Evolutionary conservation across 2,113 vertebrate species (phyloP).

Genomic region (Eulemur macaco): DNA sequence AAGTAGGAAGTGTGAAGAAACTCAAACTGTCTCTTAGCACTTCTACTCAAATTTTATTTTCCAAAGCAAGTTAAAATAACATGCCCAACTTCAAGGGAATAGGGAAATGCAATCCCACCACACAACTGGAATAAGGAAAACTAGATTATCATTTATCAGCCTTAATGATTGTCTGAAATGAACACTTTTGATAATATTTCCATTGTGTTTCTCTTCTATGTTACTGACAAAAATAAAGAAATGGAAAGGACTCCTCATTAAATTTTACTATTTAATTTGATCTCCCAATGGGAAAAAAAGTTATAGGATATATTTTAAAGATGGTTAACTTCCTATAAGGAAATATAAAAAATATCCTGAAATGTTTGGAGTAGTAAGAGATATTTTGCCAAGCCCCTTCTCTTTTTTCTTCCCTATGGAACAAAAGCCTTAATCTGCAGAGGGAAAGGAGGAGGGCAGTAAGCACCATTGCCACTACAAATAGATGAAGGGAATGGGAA

Average conservation of each 20-base stretch:
- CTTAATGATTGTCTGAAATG: not conserved
- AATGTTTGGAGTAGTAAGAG: not conserved
- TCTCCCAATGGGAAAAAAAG: not conserved
- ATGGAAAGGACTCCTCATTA: not conserved
- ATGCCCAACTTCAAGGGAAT: not conserved
- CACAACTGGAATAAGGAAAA: not conserved
- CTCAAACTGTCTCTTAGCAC: not conserved
- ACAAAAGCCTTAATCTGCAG: not conserved
- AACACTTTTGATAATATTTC: not conserved
- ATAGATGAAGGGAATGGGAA: not conserved
- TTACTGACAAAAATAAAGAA: not conserved
- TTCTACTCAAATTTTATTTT: not conserved
- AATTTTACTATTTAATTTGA: not conserved
- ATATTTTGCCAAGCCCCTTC: not conserved
- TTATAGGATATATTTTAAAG: not conserved
- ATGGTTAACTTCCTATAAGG: not conserved
- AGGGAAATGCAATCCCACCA: not conserved
- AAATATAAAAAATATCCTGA: not conserved
- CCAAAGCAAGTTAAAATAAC: not conserved
- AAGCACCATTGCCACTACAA: not conserved
- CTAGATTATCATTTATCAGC: not conserved
- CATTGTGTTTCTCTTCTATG: not conserved
- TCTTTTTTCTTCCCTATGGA: not conserved
- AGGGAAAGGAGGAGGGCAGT: not conserved
- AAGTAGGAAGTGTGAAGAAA: not conserved